These are phyloP conservation scores for Platysternon megacephalum DNA, from an alignment of 2,113 vertebrate genomes.

Conservation along the genomic window DNA sequence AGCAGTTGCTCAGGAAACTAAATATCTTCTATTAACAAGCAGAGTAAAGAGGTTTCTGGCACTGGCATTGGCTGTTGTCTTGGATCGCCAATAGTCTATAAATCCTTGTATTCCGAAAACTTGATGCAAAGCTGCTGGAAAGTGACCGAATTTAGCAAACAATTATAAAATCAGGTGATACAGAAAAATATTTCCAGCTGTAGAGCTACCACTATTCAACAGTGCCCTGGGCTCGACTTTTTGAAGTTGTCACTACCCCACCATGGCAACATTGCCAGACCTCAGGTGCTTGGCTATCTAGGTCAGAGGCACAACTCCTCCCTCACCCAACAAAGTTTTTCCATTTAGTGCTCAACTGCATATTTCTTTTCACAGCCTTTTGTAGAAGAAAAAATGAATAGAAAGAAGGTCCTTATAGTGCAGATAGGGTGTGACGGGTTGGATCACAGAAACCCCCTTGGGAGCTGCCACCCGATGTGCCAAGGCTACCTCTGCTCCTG, in stretches of 20 bases:
- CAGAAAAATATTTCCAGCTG: background rate
- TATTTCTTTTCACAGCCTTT: fast-evolving
- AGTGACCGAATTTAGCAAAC: background rate
- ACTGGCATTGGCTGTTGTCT: background rate
- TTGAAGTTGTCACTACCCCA: background rate
- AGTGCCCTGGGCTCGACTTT: background rate
- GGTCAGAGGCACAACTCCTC: background rate
- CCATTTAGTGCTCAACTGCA: background rate
- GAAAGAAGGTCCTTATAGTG: background rate
- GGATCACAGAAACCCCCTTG: no score
- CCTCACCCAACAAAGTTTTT: background rate
- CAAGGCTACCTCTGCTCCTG: no score
- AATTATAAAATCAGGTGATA: background rate
- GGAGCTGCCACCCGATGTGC: no score
- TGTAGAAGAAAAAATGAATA: background rate
- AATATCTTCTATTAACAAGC: background rate
- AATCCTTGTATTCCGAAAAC: background rate
- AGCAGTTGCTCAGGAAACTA: background rate
- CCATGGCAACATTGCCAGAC: background rate
- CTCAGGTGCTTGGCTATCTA: background rate
- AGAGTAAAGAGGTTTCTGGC: background rate
- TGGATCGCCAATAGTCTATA: background rate
- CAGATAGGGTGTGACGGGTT: no score
- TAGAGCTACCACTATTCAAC: background rate
- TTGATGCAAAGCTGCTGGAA: background rate